These are phyloP conservation scores for Sphecodes monilicornis DNA, from an alignment of 2,888 invertebrate genomes.

Conservation along the genomic window DNA sequence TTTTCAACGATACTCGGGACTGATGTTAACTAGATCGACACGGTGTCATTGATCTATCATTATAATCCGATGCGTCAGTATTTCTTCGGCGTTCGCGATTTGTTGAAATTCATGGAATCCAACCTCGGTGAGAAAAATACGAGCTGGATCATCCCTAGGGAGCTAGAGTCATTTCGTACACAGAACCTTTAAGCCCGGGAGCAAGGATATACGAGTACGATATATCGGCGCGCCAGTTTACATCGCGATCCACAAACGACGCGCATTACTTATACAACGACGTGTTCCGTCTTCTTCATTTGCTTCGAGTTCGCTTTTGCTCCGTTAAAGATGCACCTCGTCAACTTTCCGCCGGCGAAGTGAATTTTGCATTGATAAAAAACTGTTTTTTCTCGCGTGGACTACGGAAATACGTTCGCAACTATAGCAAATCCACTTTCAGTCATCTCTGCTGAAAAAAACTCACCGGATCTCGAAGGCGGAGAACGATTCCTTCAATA, in stretches of 20 bases:
- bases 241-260: slow-evolving; percentile 56
- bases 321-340: not conserved
- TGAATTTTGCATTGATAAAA: slow-evolving; percentile 33
- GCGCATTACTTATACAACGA: slow-evolving; percentile 53
- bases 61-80: not conserved
- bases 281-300: slow-evolving; percentile 58
- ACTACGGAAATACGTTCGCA: not conserved
- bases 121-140: slow-evolving; percentile 34
- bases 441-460: not conserved
- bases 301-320: slow-evolving; percentile 21
- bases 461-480: not conserved
- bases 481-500: slow-evolving; percentile 1
- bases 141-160: slow-evolving; percentile 39
- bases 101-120: slow-evolving; percentile 22
- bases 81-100: slow-evolving; percentile 22
- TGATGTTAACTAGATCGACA: not conserved
- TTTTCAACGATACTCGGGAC: not conserved
- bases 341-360: slow-evolving; percentile 16
- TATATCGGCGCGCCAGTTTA: slow-evolving; percentile 53
- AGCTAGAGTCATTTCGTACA: slow-evolving; percentile 50
- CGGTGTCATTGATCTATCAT: not conserved
- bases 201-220: slow-evolving; percentile 43
- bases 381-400: slow-evolving; percentile 16
- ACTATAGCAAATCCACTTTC: not conserved
- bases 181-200: slow-evolving; percentile 36